phyloP scores from a whole-genome alignment of 1,140 invertebrate genomes.

The Colletes gigas region DNA sequence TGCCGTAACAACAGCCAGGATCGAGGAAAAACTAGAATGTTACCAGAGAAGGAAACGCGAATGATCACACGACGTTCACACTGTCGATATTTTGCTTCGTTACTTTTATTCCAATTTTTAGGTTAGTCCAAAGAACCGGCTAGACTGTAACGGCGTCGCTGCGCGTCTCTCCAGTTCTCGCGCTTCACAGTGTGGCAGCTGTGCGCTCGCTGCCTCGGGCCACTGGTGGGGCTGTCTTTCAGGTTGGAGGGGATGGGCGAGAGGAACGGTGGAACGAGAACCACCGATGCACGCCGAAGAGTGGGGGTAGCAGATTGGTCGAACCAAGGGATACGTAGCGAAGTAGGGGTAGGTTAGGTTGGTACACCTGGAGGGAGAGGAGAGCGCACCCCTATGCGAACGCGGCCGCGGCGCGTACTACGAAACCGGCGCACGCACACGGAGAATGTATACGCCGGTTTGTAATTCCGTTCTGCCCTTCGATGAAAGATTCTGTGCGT shows the following conservation, averaged over 20 bases:
- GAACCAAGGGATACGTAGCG: constrained; percentile 38
- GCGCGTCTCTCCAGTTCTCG: constrained; percentile 56
- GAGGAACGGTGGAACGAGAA: constrained; percentile 16
- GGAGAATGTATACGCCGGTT: constrained; percentile 43
- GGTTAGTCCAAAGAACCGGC: constrained; percentile 38
- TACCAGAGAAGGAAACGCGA: constrained; percentile 1
- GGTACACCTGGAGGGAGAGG: constrained; percentile 44
- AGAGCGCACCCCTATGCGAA: constrained; percentile 58
- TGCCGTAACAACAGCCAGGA: constrained; percentile 4
- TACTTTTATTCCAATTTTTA: constrained; percentile 29
- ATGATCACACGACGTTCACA: not conserved
- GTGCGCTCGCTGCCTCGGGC: constrained; percentile 44
- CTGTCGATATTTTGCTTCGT: not conserved
- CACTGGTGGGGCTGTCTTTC: constrained; percentile 26
- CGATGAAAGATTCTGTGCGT: constrained; percentile 44
- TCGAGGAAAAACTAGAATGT: constrained; percentile 16
- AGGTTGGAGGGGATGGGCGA: constrained; percentile 25
- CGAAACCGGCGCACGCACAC: constrained; percentile 20
- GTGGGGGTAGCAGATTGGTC: constrained; percentile 38
- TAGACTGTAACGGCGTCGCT: constrained; percentile 44
- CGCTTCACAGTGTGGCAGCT: constrained; percentile 58
- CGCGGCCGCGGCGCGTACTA: constrained; percentile 57
- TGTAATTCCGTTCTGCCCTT: constrained; percentile 50
- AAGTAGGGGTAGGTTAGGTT: constrained; percentile 61
- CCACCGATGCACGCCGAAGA: constrained; percentile 13